phyloP scores from a whole-genome alignment of 2,797 vertebrate species.

The Phyllotis vaccarum region DNA sequence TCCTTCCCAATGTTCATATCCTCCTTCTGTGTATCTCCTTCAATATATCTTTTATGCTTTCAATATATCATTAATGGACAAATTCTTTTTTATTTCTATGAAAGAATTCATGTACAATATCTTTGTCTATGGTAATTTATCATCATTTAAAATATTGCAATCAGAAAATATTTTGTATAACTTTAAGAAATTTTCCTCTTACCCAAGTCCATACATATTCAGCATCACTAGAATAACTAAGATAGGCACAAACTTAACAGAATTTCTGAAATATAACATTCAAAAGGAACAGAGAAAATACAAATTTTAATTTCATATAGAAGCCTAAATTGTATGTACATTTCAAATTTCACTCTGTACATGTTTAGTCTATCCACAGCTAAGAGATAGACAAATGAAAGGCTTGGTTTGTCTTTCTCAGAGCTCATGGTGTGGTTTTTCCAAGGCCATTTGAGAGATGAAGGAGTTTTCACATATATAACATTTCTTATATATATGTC shows the following conservation, averaged over 20 bases:
- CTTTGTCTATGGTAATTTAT: not conserved
- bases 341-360: not conserved
- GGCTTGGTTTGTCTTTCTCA: not conserved
- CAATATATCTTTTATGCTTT: not conserved
- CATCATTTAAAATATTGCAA: slow-evolving; percentile 30
- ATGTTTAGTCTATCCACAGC: not conserved
- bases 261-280: slow-evolving; percentile 10
- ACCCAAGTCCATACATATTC: not conserved
- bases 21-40: not conserved
- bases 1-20: not conserved
- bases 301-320: not conserved
- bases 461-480: not conserved
- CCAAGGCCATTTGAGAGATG: not conserved
- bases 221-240: not conserved
- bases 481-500: not conserved
- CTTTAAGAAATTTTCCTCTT: not conserved
- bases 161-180: not conserved
- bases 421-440: not conserved
- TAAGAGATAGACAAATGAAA: not conserved
- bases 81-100: not conserved
- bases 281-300: not conserved
- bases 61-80: not conserved
- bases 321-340: not conserved
- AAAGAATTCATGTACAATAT: not conserved
- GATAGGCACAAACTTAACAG: not conserved